Evolutionary conservation across 1,140 invertebrate species (phyloP).

Genomic region (Idris sp.): DNA sequence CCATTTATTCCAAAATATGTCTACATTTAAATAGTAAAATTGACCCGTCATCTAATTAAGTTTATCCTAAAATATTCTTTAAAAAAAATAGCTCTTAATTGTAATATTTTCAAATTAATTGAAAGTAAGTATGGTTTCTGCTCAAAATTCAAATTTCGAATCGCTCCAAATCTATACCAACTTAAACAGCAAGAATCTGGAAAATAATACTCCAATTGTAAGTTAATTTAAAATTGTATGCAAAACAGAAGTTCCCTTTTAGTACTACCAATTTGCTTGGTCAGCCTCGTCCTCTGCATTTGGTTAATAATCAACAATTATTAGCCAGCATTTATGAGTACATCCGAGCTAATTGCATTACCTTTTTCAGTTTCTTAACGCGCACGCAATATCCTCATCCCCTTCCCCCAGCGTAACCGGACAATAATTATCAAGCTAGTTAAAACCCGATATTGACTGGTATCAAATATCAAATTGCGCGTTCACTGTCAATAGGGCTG

Average conservation of each 20-base stretch:
- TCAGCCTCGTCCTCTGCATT: background rate
- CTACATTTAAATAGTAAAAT: too few relatives aligned
- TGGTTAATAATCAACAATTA: slow-evolving; percentile 2
- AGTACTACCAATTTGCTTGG: background rate
- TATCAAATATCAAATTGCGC: slow-evolving; percentile 24
- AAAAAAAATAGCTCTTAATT: too few relatives aligned
- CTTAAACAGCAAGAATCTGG: too few relatives aligned
- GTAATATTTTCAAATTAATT: too few relatives aligned
- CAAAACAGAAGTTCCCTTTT: background rate
- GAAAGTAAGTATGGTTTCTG: too few relatives aligned
- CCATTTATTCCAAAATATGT: too few relatives aligned
- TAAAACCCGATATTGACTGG: slow-evolving; percentile 36
- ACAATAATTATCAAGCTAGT: slow-evolving; percentile 28
- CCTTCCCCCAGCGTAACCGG: background rate
- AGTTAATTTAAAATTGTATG: background rate
- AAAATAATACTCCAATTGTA: too few relatives aligned
- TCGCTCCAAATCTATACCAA: too few relatives aligned
- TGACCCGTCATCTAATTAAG: too few relatives aligned
- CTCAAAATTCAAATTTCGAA: too few relatives aligned
- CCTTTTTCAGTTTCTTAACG: slow-evolving; percentile 1
- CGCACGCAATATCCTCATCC: slow-evolving; percentile 10
- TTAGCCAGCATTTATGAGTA: background rate
- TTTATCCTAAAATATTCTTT: too few relatives aligned
- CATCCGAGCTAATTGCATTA: slow-evolving; percentile 12
- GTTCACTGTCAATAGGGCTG: slow-evolving; percentile 21